These are phyloP conservation scores for Halocynthia aurantium DNA, from an alignment of 23 tunicate genomes.

Conservation along the genomic window DNA sequence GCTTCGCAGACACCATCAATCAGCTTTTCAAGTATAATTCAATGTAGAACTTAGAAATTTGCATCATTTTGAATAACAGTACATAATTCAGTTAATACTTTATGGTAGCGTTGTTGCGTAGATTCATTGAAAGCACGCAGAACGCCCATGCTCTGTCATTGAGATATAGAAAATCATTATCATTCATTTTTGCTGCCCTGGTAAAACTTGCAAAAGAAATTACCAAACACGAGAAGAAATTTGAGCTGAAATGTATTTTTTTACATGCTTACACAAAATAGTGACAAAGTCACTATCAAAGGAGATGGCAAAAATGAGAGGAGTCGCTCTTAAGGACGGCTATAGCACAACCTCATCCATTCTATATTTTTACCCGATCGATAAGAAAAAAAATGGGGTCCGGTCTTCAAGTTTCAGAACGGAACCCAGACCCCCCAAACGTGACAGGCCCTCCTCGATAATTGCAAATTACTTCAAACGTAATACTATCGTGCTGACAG, in stretches of 20 bases:
- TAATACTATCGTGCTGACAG: slow-evolving; percentile 12
- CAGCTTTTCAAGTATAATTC: too few species aligned
- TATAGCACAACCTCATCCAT: slow-evolving; percentile 27
- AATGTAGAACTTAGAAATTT: too few species aligned
- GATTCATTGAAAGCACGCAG: too few species aligned
- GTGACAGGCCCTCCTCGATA: background rate
- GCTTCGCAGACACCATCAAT: too few species aligned
- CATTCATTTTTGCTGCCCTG: too few species aligned
- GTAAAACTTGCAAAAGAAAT: too few species aligned
- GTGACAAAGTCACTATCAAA: background rate
- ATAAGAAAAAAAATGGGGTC: slow-evolving; percentile 2
- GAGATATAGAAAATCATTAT: too few species aligned
- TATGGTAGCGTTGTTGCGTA: too few species aligned
- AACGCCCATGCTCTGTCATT: too few species aligned
- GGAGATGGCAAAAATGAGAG: slow-evolving; percentile 1
- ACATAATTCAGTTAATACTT: too few species aligned
- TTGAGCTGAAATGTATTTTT: background rate
- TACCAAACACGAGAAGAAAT: too few species aligned
- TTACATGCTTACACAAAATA: background rate
- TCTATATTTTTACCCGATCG: slow-evolving; percentile 28
- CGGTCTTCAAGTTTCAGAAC: background rate
- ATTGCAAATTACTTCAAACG: slow-evolving; percentile 7
- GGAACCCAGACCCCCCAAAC: slow-evolving; percentile 1
- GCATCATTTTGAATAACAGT: too few species aligned
- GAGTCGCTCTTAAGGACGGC: slow-evolving; percentile 3